Percentiles rank a stretch among this genome's conserved stretches.
Evolutionary conservation across 2,888 invertebrate species (phyloP).

Genomic region (Mycalesis mineus): DNA sequence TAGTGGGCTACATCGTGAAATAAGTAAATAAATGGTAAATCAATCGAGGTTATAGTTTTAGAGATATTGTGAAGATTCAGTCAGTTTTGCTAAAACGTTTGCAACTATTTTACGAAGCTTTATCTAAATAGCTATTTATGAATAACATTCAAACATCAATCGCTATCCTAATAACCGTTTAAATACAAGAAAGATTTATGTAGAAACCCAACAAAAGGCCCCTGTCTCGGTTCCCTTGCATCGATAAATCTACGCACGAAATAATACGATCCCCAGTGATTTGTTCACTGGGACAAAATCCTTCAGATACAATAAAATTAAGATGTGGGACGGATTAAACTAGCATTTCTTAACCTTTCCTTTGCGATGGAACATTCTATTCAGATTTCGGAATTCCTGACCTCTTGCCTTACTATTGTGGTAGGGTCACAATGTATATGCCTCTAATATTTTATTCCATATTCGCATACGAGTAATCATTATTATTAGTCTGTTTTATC

Average conservation of each 20-base stretch:
- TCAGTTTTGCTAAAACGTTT: no score
- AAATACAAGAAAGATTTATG: constrained; percentile 73
- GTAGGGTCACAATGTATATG: no score
- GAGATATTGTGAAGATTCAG: no score
- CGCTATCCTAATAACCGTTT: constrained; percentile 73
- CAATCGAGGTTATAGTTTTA: no score
- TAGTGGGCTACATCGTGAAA: no score
- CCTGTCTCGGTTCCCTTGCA: constrained; percentile 52
- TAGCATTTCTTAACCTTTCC: constrained; percentile 3
- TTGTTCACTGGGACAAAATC: constrained; percentile 67
- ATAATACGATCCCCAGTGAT: constrained; percentile 72
- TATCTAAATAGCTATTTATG: no score
- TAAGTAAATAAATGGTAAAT: no score
- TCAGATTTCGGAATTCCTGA: not conserved
- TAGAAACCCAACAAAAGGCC: constrained; percentile 70
- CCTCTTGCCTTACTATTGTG: no score
- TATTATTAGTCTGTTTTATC: no score
- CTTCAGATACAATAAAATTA: constrained; percentile 69
- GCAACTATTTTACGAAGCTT: no score
- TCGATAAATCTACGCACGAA: constrained; percentile 73
- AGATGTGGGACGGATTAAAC: constrained; percentile 33
- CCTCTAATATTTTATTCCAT: no score
- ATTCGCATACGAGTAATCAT: no score
- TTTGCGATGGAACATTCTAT: not conserved
- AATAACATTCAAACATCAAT: constrained; percentile 43